Base-by-base conservation (phyloP, 2,113 vertebrate species). In the Hemibagrus wyckioides region DNA sequence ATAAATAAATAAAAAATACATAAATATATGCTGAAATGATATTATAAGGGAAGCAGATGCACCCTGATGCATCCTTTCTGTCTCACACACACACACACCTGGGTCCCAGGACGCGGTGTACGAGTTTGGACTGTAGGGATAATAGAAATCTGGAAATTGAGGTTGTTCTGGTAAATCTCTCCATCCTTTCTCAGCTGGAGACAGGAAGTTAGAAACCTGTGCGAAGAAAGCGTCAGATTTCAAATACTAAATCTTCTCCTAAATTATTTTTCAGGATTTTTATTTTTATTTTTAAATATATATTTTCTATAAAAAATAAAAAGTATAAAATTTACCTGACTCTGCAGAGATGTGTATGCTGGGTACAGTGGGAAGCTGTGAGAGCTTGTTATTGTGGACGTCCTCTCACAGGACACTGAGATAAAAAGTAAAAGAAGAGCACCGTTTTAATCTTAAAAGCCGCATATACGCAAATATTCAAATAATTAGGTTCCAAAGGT, bases 121-220 rank as follows among this genome's bases (percentile, higher is more conserved):
- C 33, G 97, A 89, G 9, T 96, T 98, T 28, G 97, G 95, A 87
- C 93, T 13, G 90, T 97, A 99, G 14, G 97, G 91, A 80, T 97
- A 95, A 82, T 90, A 83, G 30, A 44, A 41, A 44, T 99, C 98
- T 0, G 97, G 93, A 80, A 97, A 95, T 0, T 97, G 88, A 0
- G 96, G 89, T 92, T 95, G 97, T n/a, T 99, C 98, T 1, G 93
- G 95, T 71, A 95, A 97, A 0, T 99, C 98, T 91, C 97, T 97
- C 98, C 97, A 98, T 92, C 92, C 94, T 63, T 97, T 94, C 0
- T 99, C 98, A 0, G 95, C 91, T 33, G 95, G 90, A 14, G 97
- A 80, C 48, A 90, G 63, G 73, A 81, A 88, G 88, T 84, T 88
- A 41, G 63, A 81, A 63, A 85, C 86, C 88, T 91, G 84, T 48